Evolutionary conservation across 2,797 vertebrate species (phyloP).

Genomic region (Sebastes steindachneri): DNA sequence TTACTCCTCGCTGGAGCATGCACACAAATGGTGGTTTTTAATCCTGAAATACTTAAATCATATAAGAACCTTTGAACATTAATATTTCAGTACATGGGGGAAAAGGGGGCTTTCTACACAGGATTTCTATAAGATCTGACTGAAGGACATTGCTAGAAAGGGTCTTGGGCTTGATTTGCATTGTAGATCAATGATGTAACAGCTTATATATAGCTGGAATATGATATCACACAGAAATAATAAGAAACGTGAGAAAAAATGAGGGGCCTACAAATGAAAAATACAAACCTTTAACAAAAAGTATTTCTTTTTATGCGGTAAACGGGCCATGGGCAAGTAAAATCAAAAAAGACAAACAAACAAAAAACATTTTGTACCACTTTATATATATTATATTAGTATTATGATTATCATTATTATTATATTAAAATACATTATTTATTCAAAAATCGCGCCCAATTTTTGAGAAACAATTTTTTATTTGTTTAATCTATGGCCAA

Average conservation of each 20-base stretch:
- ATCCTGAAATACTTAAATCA: constrained; percentile 47
- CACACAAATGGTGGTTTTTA: constrained; percentile 28
- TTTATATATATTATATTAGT: no score
- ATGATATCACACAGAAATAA: not conserved
- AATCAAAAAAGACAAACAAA: not conserved
- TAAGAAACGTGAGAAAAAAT: not conserved
- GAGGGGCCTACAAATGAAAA: not conserved
- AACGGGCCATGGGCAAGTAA: not conserved
- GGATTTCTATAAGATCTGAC: not conserved
- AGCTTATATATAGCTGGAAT: not conserved
- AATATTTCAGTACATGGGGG: constrained; percentile 20
- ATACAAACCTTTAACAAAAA: not conserved
- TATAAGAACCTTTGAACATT: constrained; percentile 13
- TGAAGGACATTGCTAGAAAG: not conserved
- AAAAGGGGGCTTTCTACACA: not conserved
- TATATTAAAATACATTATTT: no score
- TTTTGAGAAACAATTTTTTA: no score
- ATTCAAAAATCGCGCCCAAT: no score
- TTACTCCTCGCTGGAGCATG: constrained; percentile 42
- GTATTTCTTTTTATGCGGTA: not conserved
- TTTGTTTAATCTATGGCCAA: no score
- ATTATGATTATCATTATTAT: no score
- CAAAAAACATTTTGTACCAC: not conserved
- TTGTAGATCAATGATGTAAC: not conserved
- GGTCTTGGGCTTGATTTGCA: not conserved